A percentile compares a stretch with the other conserved stretches of the same genome.
These are phyloP conservation scores for Andrena bucephala DNA, from an alignment of 2,888 invertebrate genomes.

Conservation along the genomic window DNA sequence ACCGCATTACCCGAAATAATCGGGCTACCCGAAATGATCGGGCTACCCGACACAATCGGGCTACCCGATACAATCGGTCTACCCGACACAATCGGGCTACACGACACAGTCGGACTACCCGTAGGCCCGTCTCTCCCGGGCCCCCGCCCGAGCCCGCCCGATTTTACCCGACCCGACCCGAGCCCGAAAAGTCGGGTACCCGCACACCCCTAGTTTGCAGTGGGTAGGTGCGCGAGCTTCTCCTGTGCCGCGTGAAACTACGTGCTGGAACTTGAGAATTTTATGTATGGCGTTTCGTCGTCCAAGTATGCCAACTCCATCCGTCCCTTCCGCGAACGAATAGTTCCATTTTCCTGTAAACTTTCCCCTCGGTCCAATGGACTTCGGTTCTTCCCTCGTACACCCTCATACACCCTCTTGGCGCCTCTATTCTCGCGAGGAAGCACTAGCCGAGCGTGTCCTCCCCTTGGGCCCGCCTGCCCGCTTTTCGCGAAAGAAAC, in stretches of 20 bases:
- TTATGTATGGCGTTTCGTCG: conserved; percentile 78
- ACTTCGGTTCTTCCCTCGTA: conserved; percentile 35
- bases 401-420: conserved; percentile 15
- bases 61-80: too few species aligned
- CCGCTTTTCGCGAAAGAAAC: conserved; percentile 64
- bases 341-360: conserved; percentile 77
- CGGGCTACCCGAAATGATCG: too few species aligned
- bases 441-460: conserved; percentile 47
- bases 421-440: conserved; percentile 48
- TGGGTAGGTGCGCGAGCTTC: conserved; percentile 48
- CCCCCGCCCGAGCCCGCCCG: too few species aligned
- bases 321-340: conserved; percentile 70
- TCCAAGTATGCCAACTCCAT: conserved; percentile 74
- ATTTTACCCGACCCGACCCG: too few species aligned
- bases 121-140: too few species aligned
- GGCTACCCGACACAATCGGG: too few species aligned
- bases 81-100: too few species aligned
- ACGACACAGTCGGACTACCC: too few species aligned
- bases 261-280: conserved; percentile 77
- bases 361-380: conserved; percentile 66
- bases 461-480: conserved; percentile 1
- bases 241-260: conserved; percentile 62
- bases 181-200: too few species aligned
- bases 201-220: conserved; percentile 17
- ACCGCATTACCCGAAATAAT: too few species aligned